Evolutionary conservation across 2,113 vertebrate species (phyloP).

Genomic region (Cairina moschata): DNA sequence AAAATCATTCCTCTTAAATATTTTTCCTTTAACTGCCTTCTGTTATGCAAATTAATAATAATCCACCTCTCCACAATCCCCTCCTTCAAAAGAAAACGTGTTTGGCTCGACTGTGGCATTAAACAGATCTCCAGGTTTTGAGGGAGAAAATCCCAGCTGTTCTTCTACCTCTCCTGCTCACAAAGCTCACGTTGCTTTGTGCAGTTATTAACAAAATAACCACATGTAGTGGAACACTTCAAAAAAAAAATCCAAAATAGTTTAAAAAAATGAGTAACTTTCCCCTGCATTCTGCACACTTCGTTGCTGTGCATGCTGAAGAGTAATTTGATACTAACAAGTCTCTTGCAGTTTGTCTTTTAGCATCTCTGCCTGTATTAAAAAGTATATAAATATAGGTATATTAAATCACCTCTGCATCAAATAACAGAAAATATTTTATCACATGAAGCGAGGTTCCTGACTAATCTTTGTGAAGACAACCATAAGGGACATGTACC

Average conservation of each 20-base stretch:
- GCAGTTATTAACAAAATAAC: not conserved
- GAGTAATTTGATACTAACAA: not conserved
- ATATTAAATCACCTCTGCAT: not conserved
- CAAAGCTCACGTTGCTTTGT: not conserved
- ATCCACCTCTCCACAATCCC: not conserved
- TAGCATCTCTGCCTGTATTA: not conserved
- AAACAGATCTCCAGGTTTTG: not conserved
- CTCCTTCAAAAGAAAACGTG: not conserved
- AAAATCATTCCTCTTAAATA: slow-evolving; percentile 34
- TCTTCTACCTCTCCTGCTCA: not conserved
- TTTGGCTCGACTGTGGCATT: not conserved
- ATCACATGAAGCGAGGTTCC: not conserved
- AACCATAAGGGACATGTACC: not conserved
- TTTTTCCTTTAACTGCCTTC: slow-evolving; percentile 10
- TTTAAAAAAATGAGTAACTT: not conserved
- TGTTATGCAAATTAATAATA: not conserved
- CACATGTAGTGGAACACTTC: not conserved
- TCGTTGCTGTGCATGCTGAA: not conserved
- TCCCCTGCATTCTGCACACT: not conserved
- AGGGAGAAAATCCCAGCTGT: not conserved
- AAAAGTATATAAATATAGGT: not conserved
- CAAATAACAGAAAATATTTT: slow-evolving; percentile 1
- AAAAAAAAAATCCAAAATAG: not conserved
- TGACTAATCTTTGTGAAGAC: not conserved
- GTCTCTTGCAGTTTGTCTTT: not conserved